phyloP scores from a whole-genome alignment of 2,113 vertebrate genomes.

The Emydocephalus ijimae region DNA sequence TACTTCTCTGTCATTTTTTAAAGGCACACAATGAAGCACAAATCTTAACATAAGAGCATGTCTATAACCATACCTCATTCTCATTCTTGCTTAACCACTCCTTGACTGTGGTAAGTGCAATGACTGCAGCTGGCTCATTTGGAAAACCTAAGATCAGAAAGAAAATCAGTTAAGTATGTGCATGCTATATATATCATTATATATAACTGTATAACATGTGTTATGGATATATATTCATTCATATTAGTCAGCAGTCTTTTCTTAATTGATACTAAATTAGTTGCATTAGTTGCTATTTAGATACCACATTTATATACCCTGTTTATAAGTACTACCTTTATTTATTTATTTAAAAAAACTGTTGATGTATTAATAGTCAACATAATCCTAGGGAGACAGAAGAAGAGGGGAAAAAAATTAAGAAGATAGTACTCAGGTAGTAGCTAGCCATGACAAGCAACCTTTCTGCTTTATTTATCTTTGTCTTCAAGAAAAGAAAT shows the following conservation, averaged over 20 bases:
- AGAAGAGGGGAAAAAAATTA: background rate
- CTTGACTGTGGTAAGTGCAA: conserved; percentile 87
- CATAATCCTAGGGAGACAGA: background rate
- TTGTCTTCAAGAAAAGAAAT: background rate
- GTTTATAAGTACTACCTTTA: background rate
- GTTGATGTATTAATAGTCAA: background rate
- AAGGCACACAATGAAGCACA: background rate
- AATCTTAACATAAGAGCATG: background rate
- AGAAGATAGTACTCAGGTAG: background rate
- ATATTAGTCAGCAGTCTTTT: background rate
- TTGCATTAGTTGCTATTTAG: background rate
- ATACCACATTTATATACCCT: background rate
- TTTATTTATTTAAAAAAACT: background rate
- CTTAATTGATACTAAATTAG: background rate
- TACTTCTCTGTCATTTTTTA: background rate
- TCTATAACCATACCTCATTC: conserved; percentile 78
- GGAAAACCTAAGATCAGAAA: conserved; percentile 83
- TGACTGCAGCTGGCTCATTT: conserved; percentile 90
- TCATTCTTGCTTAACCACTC: conserved; percentile 87
- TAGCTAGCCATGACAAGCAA: background rate
- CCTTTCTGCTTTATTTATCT: background rate
- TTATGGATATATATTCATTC: background rate
- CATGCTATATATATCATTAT: background rate
- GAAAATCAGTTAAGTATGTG: conserved; percentile 1
- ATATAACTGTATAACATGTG: background rate